Evolutionary conservation across 2,797 vertebrate species (phyloP).

Genomic region (Mus spretus): DNA sequence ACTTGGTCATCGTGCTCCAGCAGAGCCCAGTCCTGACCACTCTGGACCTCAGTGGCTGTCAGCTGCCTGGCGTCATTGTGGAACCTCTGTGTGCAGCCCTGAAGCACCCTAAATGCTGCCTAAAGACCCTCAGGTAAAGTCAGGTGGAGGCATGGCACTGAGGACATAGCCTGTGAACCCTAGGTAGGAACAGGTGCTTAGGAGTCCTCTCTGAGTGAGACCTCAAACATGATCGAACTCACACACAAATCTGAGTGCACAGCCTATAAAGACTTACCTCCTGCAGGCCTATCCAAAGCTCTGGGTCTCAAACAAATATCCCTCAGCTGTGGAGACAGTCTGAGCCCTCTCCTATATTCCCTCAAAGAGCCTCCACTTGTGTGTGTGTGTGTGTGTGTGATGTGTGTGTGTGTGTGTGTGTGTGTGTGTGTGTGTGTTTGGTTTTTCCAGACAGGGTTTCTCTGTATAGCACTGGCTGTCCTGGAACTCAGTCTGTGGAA

Average conservation of each 20-base stretch:
- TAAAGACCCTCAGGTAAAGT: slow-evolving; percentile 73
- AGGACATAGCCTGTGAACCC: not conserved
- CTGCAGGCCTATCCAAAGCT: not conserved
- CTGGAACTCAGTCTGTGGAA: too few species aligned
- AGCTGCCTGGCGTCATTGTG: not conserved
- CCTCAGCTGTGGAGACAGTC: not conserved
- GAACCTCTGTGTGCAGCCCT: slow-evolving; percentile 56
- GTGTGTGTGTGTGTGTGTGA: too few species aligned
- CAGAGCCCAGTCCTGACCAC: not conserved
- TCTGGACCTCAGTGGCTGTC: slow-evolving; percentile 74
- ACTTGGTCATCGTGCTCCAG: not conserved
- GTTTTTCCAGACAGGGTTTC: too few species aligned
- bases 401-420: too few species aligned
- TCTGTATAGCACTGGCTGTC: too few species aligned
- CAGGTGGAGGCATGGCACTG: not conserved
- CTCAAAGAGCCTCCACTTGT: not conserved
- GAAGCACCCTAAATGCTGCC: slow-evolving; percentile 40
- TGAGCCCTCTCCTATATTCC: not conserved
- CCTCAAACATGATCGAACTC: not conserved
- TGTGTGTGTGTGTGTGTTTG: too few species aligned
- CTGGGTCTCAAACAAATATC: not conserved
- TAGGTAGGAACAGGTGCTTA: not conserved
- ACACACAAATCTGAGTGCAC: not conserved
- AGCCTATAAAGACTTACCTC: not conserved
- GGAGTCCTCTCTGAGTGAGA: not conserved